phyloP scores from a whole-genome alignment of 2,797 vertebrate genomes.

The Pteropus rufus region DNA sequence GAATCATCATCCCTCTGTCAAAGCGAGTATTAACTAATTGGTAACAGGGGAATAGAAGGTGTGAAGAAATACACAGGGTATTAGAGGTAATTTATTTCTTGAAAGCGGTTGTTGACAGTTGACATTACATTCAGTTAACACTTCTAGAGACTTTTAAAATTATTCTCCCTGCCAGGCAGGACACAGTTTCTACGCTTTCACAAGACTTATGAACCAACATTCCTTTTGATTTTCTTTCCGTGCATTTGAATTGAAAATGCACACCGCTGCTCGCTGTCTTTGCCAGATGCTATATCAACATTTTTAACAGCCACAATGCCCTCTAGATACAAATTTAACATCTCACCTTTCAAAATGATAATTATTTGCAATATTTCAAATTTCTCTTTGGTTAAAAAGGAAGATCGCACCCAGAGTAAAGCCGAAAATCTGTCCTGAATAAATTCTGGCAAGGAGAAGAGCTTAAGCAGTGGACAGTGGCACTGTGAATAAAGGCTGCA shows the following conservation, averaged over 20 bases:
- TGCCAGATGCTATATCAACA: conserved; percentile 25
- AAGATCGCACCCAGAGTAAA: not conserved
- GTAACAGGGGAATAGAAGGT: conserved; percentile 52
- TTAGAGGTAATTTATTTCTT: conserved; percentile 69
- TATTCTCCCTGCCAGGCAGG: conserved; percentile 29
- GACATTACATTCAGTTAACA: conserved; percentile 63
- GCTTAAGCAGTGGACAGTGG: not conserved
- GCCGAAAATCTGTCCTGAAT: conserved; percentile 14
- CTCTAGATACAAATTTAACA: conserved; percentile 47
- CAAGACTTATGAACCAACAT: not conserved
- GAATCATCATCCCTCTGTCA: conserved; percentile 65
- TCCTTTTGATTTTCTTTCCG: not conserved
- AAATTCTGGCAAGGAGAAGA: not conserved
- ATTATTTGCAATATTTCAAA: conserved; percentile 60
- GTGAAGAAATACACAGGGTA: conserved; percentile 52
- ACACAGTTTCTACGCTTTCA: not conserved
- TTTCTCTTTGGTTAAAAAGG: not conserved
- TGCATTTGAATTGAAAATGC: conserved; percentile 41
- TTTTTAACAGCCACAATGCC: conserved; percentile 33
- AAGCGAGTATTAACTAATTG: conserved; percentile 71
- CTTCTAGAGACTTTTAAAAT: conserved; percentile 54
- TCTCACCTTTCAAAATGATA: conserved; percentile 57
- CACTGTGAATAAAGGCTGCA: not conserved
- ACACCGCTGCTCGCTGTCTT: not conserved
- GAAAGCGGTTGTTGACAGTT: conserved; percentile 67